A percentile compares a stretch with the other conserved stretches of the same genome.
Conservation (phyloP, 2,797 vertebrate species). For the Lycodopsis pacificus region DNA sequence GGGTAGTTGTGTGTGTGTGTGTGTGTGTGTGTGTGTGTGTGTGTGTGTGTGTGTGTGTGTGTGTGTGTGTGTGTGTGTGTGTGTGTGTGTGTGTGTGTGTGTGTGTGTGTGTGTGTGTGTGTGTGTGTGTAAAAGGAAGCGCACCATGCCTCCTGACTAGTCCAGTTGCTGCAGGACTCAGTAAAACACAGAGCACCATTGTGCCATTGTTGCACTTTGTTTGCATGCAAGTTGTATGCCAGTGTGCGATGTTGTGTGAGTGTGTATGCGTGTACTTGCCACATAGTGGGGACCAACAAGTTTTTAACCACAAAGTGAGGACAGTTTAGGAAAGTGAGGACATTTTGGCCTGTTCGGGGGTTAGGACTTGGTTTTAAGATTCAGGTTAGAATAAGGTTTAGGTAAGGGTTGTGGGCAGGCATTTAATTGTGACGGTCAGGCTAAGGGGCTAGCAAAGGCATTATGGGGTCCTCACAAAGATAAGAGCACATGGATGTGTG, state of each 20-base stretch:
- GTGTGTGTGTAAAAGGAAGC: slow-evolving; percentile 4
- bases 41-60: background rate
- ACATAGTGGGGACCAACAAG: background rate
- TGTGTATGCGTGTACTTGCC: background rate
- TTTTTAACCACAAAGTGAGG: background rate
- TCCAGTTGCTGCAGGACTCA: slow-evolving; percentile 30
- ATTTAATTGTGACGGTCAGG: too few species aligned
- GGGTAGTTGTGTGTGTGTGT: slow-evolving; percentile 7
- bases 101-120: slow-evolving; percentile 2
- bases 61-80: too few species aligned
- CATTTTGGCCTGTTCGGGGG: background rate
- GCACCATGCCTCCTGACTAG: slow-evolving; percentile 18
- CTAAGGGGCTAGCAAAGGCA: too few species aligned
- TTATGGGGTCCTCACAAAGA: background rate
- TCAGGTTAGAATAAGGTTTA: background rate
- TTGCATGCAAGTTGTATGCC: slow-evolving; percentile 9
- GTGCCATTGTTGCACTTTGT: slow-evolving; percentile 20
- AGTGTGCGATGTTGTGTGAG: background rate
- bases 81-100: too few species aligned
- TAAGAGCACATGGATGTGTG: background rate
- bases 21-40: slow-evolving; percentile 4
- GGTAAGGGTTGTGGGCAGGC: background rate
- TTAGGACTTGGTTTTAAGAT: background rate
- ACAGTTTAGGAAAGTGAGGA: background rate
- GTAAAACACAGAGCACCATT: slow-evolving; percentile 40